phyloP scores from a whole-genome alignment of 2,888 invertebrate genomes.

The Temnothorax ravouxi region DNA sequence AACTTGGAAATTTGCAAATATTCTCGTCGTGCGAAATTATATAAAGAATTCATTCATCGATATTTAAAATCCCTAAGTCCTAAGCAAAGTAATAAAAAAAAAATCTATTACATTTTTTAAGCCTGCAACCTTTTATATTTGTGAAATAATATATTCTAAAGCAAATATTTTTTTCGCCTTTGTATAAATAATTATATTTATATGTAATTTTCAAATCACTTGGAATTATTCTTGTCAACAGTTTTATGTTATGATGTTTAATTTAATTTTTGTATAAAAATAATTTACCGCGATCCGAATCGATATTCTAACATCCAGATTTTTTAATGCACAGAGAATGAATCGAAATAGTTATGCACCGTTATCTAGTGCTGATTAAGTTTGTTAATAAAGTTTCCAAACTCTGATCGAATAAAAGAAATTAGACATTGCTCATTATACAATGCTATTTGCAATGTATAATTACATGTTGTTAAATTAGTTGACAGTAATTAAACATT shows the following conservation, averaged over 20 bases:
- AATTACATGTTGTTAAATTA: too few relatives aligned
- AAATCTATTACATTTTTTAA: background rate
- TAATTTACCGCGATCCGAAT: background rate
- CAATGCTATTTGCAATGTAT: too few relatives aligned
- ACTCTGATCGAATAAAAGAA: too few relatives aligned
- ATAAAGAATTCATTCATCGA: background rate
- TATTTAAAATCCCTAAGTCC: background rate
- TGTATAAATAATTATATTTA: background rate
- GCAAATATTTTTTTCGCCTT: background rate
- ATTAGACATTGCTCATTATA: too few relatives aligned
- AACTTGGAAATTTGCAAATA: background rate
- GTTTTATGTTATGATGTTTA: background rate
- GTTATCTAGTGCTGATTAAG: background rate
- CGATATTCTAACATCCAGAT: background rate
- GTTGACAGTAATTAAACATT: too few relatives aligned
- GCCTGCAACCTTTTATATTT: background rate
- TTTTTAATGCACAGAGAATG: background rate
- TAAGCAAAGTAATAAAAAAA: background rate
- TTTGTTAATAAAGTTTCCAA: constrained; percentile 1
- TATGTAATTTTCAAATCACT: background rate
- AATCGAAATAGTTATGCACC: background rate
- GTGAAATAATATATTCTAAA: background rate
- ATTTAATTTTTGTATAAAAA: background rate
- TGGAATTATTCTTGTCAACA: background rate
- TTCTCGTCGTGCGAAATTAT: background rate